Base-by-base conservation (phyloP, 2,113 vertebrate genomes). In the Gopherus flavomarginatus region DNA sequence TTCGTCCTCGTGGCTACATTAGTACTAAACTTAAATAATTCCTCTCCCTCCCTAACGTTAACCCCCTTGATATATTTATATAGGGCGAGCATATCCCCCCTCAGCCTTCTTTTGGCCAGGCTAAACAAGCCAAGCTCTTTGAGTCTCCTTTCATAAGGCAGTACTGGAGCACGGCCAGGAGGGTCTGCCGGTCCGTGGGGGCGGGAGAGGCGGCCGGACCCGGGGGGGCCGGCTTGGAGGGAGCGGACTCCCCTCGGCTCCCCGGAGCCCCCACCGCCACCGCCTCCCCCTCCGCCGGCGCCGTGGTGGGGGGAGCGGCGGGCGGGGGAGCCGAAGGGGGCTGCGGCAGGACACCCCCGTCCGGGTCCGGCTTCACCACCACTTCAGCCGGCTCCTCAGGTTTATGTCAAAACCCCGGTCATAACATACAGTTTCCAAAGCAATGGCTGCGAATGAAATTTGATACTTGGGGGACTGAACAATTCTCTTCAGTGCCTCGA, bases 121-220 rank as follows among this genome's bases (percentile, higher is more conserved):
- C n/a, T n/a, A n/a, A n/a, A n/a, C n/a, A n/a, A n/a, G n/a, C n/a
- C n/a, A n/a, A n/a, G n/a, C n/a, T n/a, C n/a, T n/a, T n/a, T n/a
- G n/a, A n/a, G n/a, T n/a, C n/a, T n/a, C n/a, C n/a, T n/a, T n/a
- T n/a, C n/a, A n/a, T n/a, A n/a, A n/a, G n/a, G n/a, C n/a, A n/a
- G n/a, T n/a, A 99, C 93, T 99, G 99, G 95, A 99, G 97, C 81
- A 99, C 99, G 0, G 99, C 99, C 96, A 99, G 97, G 44, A 99
- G 98, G 11, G 99, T 99, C 98, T 99, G 99, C 91, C 99, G 98
- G 92, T 99, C 99, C 95, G 98, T 97, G 11, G 98, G 47, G 82
- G 98, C 92, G 17, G 97, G 94, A 52, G 98, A 98, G 24, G 98
- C 91, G 90, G 97, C 95, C 86, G 83, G 97, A 91, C 85, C 97